Evolutionary conservation across 2,888 invertebrate genomes (phyloP), one percentile per base, ranked within the genome.

Genomic region (Tipula confusa): DNA sequence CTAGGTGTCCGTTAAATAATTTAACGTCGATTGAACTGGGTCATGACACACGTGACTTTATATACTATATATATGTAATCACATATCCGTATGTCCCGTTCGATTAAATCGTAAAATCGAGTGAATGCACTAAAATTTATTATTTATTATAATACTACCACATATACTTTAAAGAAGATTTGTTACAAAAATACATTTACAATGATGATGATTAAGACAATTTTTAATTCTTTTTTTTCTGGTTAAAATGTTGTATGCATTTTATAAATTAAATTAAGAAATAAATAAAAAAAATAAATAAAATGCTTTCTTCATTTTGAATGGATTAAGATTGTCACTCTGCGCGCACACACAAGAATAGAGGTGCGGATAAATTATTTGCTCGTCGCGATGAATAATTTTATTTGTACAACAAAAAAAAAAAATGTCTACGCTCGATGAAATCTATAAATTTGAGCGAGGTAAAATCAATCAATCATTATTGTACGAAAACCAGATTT

Each of bases 361-460:
- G 43, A 43, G 64, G 64, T 64, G 64, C 24, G 64, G 64, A 64
- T 64, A 64, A 64, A 64, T 64, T 64, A 64, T 64, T n/a, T n/a
- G 24, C 64, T 64, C 64, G 64, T 11, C 64, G 11, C 64, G 64
- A 64, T 64, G 64, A 64, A 64, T 64, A 24, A 64, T 64, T 64
- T 64, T 18, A 64, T 64, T 64, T 64, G 64, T 33, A 11, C 11
- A 33, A 33, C 1, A 43, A 43, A 43, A 43, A 15, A 15, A n/a
- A 43, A 15, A 15, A 15, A 15, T 43, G 18, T 64, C 24, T 64
- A 43, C 9, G 64, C 11, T n/a, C n/a, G n/a, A 48, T 18, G 48
- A 48, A 48, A 18, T 11, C 24, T 43, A 18, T 5, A 43, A n/a
- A n/a, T n/a, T n/a, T n/a, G n/a, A n/a, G n/a, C n/a, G n/a, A n/a